Conservation (phyloP, 2,888 invertebrate species). For the Anticlea derivata region DNA sequence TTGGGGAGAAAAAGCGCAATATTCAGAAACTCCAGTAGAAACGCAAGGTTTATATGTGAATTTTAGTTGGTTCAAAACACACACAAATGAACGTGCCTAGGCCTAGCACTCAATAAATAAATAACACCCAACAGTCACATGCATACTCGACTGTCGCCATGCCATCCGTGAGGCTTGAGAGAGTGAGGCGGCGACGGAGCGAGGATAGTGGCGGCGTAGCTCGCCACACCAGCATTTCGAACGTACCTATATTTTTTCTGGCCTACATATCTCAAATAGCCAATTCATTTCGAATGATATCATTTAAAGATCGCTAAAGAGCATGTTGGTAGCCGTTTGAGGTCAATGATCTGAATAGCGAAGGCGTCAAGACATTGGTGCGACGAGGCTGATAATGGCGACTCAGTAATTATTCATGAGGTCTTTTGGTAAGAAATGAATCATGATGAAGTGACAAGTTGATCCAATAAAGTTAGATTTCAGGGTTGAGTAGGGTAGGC, state of each 20-base stretch:
- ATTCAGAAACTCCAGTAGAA: neutral
- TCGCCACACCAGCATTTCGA: constrained; percentile 18
- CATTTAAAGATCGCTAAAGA: constrained; percentile 14
- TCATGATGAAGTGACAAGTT: constrained; percentile 9
- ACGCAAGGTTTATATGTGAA: too few relatives aligned
- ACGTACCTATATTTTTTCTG: constrained; percentile 6
- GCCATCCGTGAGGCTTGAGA: too few relatives aligned
- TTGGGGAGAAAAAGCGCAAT: neutral
- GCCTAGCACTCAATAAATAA: too few relatives aligned
- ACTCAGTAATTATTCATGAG: constrained; percentile 13
- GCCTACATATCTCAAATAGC: constrained; percentile 9
- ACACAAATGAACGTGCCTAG: too few relatives aligned
- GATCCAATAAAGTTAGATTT: constrained; percentile 6
- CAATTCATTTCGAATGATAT: constrained; percentile 16
- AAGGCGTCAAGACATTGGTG: constrained; percentile 4
- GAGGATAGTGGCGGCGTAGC: too few relatives aligned
- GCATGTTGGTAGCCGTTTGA: constrained; percentile 4
- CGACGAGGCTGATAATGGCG: neutral
- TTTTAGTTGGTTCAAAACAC: too few relatives aligned
- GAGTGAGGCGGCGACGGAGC: too few relatives aligned
- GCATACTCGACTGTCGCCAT: too few relatives aligned
- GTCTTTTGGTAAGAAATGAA: constrained; percentile 1
- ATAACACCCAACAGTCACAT: too few relatives aligned
- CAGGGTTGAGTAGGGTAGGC: constrained; percentile 6
- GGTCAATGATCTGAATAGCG: constrained; percentile 9